These are phyloP conservation scores for Drosophila leontia DNA, from an alignment of 1,140 invertebrate genomes.

Conservation along the genomic window DNA sequence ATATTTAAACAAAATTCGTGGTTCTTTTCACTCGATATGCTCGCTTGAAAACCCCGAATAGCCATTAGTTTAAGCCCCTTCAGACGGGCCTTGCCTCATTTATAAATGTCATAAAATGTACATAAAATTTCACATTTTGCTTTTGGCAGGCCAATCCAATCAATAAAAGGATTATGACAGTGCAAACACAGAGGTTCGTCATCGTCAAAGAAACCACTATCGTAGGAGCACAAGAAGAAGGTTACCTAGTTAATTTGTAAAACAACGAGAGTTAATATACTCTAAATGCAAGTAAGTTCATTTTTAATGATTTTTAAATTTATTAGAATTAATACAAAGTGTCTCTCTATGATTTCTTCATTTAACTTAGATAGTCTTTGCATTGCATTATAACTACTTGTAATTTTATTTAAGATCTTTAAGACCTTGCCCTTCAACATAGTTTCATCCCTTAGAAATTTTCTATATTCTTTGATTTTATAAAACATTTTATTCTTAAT, in stretches of 20 bases:
- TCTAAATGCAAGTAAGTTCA: not conserved
- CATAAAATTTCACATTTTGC: constrained; percentile 46
- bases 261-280: too few species aligned
- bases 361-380: not conserved
- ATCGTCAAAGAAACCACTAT: constrained; percentile 21
- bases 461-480: too few species aligned
- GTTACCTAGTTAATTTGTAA: constrained; percentile 2
- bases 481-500: not conserved
- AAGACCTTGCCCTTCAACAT: too few species aligned
- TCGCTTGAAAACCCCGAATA: constrained; percentile 55
- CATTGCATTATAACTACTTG: not conserved
- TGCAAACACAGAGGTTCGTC: constrained; percentile 51
- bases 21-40: constrained; percentile 25
- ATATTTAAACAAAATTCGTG: constrained; percentile 65
- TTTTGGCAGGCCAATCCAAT: constrained; percentile 75
- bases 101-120: constrained; percentile 63
- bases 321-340: not conserved
- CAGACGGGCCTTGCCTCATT: constrained; percentile 53
- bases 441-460: not conserved
- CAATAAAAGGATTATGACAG: constrained; percentile 81
- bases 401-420: not conserved
- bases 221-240: constrained; percentile 7
- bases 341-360: too few species aligned
- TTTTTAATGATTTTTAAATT: too few species aligned
- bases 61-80: constrained; percentile 74